Evolutionary conservation across 1,140 invertebrate genomes (phyloP).

Genomic region (Anoplolepis gracilipes): DNA sequence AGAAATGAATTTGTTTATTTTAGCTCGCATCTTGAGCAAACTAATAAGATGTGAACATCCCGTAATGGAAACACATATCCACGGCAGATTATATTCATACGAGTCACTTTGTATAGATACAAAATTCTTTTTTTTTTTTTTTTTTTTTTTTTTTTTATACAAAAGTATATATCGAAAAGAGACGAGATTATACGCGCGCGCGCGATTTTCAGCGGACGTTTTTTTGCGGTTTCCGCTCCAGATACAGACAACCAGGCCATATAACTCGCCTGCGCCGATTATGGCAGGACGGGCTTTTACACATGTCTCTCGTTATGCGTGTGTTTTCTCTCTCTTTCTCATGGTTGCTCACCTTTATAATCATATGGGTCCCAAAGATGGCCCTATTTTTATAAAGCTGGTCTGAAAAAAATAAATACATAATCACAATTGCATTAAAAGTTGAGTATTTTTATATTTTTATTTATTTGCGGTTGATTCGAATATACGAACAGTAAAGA

Average conservation of each 20-base stretch:
- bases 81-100: constrained; percentile 1
- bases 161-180: constrained; percentile 29
- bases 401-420: background rate
- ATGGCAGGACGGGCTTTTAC: constrained; percentile 74
- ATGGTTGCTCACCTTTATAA: constrained; percentile 58
- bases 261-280: constrained; percentile 74
- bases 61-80: constrained; percentile 1
- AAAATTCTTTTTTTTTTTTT: background rate
- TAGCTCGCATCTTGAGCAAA: background rate
- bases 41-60: background rate
- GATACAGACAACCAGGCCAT: constrained; percentile 80
- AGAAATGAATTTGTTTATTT: constrained; percentile 23
- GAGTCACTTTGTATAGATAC: background rate
- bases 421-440: background rate
- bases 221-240: constrained; percentile 81
- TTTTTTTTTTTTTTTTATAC: background rate
- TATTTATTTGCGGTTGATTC: background rate
- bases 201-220: constrained; percentile 67
- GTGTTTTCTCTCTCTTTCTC: constrained; percentile 4
- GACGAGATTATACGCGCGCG: constrained; percentile 36
- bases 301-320: constrained; percentile 65
- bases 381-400: constrained; percentile 57
- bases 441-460: background rate
- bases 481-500: background rate
- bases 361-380: constrained; percentile 49